Evolutionary conservation across 1,140 invertebrate species (phyloP).

Genomic region (Heliconius eleuchia): DNA sequence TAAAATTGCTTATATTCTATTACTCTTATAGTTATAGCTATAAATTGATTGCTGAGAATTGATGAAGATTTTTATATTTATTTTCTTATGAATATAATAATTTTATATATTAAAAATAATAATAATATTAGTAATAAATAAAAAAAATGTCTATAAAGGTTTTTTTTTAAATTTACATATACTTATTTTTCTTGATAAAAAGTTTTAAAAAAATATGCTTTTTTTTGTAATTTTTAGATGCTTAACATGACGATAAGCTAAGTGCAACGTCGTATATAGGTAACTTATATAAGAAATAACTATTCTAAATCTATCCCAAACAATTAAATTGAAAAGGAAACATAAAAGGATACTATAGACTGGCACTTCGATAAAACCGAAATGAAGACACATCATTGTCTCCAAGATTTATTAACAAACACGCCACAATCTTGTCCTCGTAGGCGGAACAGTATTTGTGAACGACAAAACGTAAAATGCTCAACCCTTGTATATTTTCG

Average conservation of each 20-base stretch:
- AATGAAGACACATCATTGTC: constrained; percentile 68
- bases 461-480: constrained; percentile 50
- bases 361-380: constrained; percentile 36
- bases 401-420: constrained; percentile 73
- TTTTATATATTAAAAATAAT: too few species aligned
- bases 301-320: background rate
- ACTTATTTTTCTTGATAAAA: too few species aligned
- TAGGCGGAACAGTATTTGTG: constrained; percentile 74
- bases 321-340: background rate
- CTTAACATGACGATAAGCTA: too few species aligned
- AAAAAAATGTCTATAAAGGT: too few species aligned
- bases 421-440: constrained; percentile 70
- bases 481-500: constrained; percentile 65
- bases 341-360: background rate
- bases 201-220: too few species aligned
- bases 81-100: too few species aligned
- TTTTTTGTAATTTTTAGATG: too few species aligned
- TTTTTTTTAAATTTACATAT: background rate
- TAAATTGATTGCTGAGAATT: too few species aligned
- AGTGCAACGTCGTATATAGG: background rate
- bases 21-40: background rate
- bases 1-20: constrained; percentile 30
- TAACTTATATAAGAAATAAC: background rate
- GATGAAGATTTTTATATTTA: too few species aligned
- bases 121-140: too few species aligned